These are phyloP conservation scores for Fringilla coelebs DNA, from an alignment of 2,797 vertebrate genomes.

Conservation along the genomic window DNA sequence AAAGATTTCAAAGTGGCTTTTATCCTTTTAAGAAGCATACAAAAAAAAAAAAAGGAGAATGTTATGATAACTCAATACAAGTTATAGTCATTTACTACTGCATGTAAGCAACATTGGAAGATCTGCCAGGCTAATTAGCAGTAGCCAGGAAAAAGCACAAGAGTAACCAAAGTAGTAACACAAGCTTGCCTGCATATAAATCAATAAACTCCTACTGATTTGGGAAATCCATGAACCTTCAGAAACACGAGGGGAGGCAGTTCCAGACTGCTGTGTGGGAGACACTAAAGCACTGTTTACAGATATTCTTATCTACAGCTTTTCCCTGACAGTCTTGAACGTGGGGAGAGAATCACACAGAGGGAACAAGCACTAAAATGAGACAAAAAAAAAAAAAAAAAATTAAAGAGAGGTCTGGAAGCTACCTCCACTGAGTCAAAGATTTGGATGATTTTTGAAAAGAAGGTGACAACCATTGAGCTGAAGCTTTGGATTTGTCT, in stretches of 20 bases:
- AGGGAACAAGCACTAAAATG: neutral
- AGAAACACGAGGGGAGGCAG: neutral
- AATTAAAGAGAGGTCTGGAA: neutral
- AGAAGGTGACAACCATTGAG: neutral
- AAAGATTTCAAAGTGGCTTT: neutral
- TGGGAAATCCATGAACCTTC: conserved; percentile 33
- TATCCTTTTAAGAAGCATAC: neutral
- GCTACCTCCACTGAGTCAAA: neutral
- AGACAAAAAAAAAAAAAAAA: neutral
- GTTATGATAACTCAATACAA: neutral
- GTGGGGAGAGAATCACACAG: neutral
- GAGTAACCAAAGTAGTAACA: conserved; percentile 23
- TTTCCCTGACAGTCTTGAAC: neutral
- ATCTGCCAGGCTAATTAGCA: conserved; percentile 20
- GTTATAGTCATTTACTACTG: neutral
- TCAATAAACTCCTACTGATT: conserved; percentile 46
- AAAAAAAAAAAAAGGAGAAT: neutral
- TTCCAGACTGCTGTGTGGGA: conserved; percentile 59
- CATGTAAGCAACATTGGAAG: neutral
- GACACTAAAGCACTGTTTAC: conserved; percentile 31
- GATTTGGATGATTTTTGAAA: neutral
- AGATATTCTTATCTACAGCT: conserved; percentile 26
- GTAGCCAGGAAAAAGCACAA: neutral
- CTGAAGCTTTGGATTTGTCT: neutral
- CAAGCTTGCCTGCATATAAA: neutral